These are phyloP conservation scores for Hermaeophaga mercurialis DNA, from an alignment of 2,888 invertebrate genomes.

Conservation along the genomic window DNA sequence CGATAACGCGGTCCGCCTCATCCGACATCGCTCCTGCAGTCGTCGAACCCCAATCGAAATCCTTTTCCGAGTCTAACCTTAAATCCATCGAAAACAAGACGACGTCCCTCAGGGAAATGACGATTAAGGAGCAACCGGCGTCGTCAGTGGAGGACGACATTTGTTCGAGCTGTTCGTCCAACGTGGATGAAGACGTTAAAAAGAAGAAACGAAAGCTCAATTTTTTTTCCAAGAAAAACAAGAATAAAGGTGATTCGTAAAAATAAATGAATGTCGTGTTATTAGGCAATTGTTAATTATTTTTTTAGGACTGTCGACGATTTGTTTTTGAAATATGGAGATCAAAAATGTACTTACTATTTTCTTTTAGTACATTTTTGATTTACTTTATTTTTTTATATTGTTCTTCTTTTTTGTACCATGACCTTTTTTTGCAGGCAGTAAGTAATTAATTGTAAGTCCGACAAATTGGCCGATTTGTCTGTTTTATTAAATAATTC, in stretches of 20 bases:
- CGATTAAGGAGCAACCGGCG: slow-evolving; percentile 49
- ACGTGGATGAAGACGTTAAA: slow-evolving; percentile 67
- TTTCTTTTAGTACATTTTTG: not conserved
- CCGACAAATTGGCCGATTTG: too few species aligned
- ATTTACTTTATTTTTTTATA: not conserved
- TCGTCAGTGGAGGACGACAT: slow-evolving; percentile 68
- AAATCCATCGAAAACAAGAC: slow-evolving; percentile 42
- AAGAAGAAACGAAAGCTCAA: slow-evolving; percentile 69
- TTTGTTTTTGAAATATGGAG: not conserved
- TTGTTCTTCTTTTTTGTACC: not conserved
- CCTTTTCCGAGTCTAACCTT: slow-evolving; percentile 60
- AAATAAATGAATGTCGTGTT: too few species aligned
- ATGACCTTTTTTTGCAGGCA: not conserved
- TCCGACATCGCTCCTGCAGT: slow-evolving; percentile 59
- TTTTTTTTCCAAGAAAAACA: slow-evolving; percentile 63
- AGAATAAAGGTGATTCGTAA: slow-evolving; percentile 37
- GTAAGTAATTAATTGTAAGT: not conserved
- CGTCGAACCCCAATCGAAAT: slow-evolving; percentile 55
- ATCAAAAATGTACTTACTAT: not conserved
- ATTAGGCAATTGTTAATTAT: slow-evolving; percentile 7
- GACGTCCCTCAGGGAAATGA: slow-evolving; percentile 37
- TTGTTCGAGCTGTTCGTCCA: slow-evolving; percentile 72
- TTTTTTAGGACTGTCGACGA: slow-evolving; percentile 2
- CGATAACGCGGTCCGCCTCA: slow-evolving; percentile 60
- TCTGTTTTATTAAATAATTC: too few species aligned